These are phyloP conservation scores for Nephila pilipes DNA, from an alignment of 1,140 invertebrate species.

Conservation along the genomic window DNA sequence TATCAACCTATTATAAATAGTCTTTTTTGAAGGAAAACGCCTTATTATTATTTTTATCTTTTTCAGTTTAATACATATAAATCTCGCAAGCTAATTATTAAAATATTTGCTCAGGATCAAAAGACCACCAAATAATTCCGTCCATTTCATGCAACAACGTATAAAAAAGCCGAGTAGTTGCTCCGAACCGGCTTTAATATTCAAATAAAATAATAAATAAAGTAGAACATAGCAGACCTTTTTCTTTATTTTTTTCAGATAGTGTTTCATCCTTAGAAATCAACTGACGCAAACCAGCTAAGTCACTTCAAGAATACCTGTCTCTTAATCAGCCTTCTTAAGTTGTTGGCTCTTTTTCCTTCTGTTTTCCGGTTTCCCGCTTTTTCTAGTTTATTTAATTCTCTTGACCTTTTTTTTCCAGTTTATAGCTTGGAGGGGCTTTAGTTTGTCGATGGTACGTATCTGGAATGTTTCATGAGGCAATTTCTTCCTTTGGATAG, in stretches of 20 bases:
- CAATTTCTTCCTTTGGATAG: background rate
- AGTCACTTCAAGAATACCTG: conserved; percentile 43
- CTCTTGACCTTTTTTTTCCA: background rate
- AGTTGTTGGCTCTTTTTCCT: conserved; percentile 33
- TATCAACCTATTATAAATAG: no score
- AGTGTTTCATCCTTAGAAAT: background rate
- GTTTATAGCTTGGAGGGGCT: background rate
- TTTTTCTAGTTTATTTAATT: conserved; percentile 57
- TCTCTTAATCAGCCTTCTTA: conserved; percentile 55
- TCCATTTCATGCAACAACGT: no score
- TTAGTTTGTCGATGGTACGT: conserved; percentile 33
- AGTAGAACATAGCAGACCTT: background rate
- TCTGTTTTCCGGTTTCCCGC: conserved; percentile 11
- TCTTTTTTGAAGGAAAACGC: no score
- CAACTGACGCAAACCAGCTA: background rate
- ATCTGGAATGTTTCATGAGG: conserved; percentile 38
- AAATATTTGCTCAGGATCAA: no score
- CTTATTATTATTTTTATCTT: no score
- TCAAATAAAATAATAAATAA: no score
- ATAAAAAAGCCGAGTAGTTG: no score
- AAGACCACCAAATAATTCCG: no score
- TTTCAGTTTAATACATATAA: no score
- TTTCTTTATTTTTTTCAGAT: background rate
- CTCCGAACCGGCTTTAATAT: no score
- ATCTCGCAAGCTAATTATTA: no score